Evolutionary conservation across 2,797 vertebrate species (phyloP), one percentile per base, ranked within the genome.

Genomic region (Loris lydekkerianus): DNA sequence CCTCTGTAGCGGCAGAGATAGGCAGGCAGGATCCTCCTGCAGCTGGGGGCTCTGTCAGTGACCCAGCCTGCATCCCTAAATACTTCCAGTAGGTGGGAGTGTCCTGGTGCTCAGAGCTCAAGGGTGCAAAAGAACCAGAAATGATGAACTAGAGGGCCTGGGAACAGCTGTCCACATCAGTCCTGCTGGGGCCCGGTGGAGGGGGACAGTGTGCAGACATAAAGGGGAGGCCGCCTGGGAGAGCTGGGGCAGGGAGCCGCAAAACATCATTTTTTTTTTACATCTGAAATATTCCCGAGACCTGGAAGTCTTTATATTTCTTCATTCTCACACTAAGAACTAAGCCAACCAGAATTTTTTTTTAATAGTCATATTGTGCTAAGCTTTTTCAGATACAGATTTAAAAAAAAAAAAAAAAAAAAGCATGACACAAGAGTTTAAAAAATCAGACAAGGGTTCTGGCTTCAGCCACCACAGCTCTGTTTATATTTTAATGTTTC

Each of bases 71-170:
- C 96, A 94, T 96, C 97, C 98, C 98, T 98, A 86, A 97, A 97
- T 97, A 88, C 98, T 97, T 98, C 98, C 98, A 98, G 98, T 97
- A 98, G 98, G 97, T 98, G 98, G 98, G 97, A 97, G 97, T 98
- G 81, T 98, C 97, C 96, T 93, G 86, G 98, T 86, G 97, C 94
- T 72, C 29, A 67, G 93, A 96, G 89, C 86, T 88, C 83, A 91
- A 97, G 91, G 82, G 94, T 98, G 96, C 83, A 40, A 85, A 94
- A 83, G 67, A 83, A 81, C 77, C 92, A 84, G 73, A 97, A 98
- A 90, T 56, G 92, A 73, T 65, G 91, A 96, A 95, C 93, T 43
- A 75, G 75, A 10, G 25, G 77, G 58, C 56, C 29, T 8, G 93
- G 81, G 78, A 82, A 75, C 95, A 88, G 97, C 96, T 93, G 76